A percentile compares a stretch with the other conserved stretches of the same genome.
Evolutionary conservation across 2,888 invertebrate species (phyloP).

Genomic region (Lysandra bellargus): DNA sequence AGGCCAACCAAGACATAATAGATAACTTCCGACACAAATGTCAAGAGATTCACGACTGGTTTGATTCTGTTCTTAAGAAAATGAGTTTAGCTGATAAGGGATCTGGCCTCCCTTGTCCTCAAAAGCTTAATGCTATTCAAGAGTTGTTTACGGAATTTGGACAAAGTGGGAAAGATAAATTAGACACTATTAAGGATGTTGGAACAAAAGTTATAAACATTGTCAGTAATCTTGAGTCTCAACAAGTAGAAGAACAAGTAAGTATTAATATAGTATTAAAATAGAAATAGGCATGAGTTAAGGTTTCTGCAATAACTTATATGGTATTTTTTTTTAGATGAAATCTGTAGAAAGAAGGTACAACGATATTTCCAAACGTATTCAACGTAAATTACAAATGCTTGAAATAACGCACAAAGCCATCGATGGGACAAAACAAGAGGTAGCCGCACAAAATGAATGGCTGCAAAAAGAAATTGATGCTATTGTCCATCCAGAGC

Average conservation of each 20-base stretch:
- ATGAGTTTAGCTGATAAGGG: constrained; percentile 92
- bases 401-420: constrained; percentile 91
- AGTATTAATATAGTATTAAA: constrained; percentile 41
- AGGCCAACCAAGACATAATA: constrained; percentile 86
- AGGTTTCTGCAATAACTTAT: neutral
- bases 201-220: constrained; percentile 87
- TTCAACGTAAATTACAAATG: constrained; percentile 91
- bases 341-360: constrained; percentile 91
- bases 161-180: constrained; percentile 84
- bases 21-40: constrained; percentile 88
- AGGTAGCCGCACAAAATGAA: constrained; percentile 88
- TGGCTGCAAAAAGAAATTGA: constrained; percentile 89
- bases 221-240: constrained; percentile 92
- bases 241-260: constrained; percentile 93
- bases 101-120: constrained; percentile 88
- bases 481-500: constrained; percentile 83
- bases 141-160: constrained; percentile 88
- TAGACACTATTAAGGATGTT: constrained; percentile 85
- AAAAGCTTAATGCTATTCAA: constrained; percentile 87
- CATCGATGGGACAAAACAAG: constrained; percentile 88
- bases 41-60: constrained; percentile 89
- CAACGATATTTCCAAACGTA: constrained; percentile 90
- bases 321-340: constrained; percentile 70
- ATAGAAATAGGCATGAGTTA: neutral
- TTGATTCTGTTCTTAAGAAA: constrained; percentile 88